phyloP scores from a whole-genome alignment of 1,140 invertebrate genomes.

The Drosophila persimilis region DNA sequence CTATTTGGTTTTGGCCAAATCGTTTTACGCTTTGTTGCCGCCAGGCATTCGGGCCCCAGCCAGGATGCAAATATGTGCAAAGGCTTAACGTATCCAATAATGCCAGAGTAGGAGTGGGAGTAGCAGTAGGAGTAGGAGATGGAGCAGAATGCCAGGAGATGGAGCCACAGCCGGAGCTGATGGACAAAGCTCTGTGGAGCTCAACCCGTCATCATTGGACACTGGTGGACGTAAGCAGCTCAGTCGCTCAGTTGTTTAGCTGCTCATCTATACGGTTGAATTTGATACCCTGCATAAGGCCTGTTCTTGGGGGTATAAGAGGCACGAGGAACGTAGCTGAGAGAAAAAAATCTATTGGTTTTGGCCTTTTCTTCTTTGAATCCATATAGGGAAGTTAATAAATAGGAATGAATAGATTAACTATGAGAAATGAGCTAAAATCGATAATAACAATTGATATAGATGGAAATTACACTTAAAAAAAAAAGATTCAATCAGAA shows the following conservation, averaged over 20 bases:
- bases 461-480: too few species aligned
- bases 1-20: constrained; percentile 59
- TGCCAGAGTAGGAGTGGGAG: constrained; percentile 35
- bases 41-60: constrained; percentile 22
- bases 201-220: constrained; percentile 60
- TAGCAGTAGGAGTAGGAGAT: constrained; percentile 16
- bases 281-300: neutral
- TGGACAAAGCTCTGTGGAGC: constrained; percentile 45
- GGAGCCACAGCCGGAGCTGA: constrained; percentile 25
- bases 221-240: constrained; percentile 56
- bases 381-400: too few species aligned
- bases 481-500: too few species aligned
- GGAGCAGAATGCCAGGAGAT: constrained; percentile 1
- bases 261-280: constrained; percentile 21
- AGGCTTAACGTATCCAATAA: constrained; percentile 61
- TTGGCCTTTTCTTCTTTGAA: too few species aligned
- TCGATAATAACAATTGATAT: too few species aligned
- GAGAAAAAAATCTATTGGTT: too few species aligned
- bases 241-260: constrained; percentile 25
- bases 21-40: constrained; percentile 59
- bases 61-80: constrained; percentile 62
- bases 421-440: too few species aligned
- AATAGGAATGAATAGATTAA: too few species aligned
- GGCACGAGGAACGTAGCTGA: too few species aligned
- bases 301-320: too few species aligned